Percentiles rank a stretch among this genome's conserved stretches.
phyloP scores from a whole-genome alignment of 1,140 invertebrate genomes.

The Panagrolaimus sp. region DNA sequence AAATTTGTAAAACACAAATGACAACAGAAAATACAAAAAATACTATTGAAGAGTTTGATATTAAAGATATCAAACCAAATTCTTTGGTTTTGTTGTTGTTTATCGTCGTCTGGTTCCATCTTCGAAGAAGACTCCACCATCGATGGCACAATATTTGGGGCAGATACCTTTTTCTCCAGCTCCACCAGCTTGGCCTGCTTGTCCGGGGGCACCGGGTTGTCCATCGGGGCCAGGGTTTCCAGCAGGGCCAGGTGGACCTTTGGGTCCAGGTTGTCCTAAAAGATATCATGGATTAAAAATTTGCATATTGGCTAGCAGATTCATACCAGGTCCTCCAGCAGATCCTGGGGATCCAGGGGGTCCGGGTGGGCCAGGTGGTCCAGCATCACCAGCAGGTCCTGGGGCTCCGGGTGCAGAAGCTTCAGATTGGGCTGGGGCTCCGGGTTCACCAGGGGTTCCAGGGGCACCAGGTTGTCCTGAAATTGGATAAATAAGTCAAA shows the following conservation, averaged over 20 bases:
- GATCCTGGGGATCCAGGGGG: neutral
- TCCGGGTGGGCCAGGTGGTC: constrained; percentile 11
- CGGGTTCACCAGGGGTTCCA: constrained; percentile 6
- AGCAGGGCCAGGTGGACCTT: constrained; percentile 35
- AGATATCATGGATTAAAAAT: neutral
- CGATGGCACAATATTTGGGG: constrained; percentile 40
- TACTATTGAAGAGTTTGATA: neutral
- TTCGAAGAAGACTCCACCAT: constrained; percentile 44
- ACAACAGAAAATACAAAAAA: constrained; percentile 14
- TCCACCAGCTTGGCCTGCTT: constrained; percentile 29
- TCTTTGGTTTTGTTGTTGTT: neutral
- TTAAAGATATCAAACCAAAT: no score
- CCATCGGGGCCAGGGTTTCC: constrained; percentile 42
- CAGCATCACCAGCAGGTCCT: constrained; percentile 14
- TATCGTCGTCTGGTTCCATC: constrained; percentile 37
- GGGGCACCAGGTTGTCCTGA: constrained; percentile 1
- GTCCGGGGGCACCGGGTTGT: constrained; percentile 37
- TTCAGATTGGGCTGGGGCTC: neutral
- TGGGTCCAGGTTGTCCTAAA: neutral
- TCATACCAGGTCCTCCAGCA: neutral
- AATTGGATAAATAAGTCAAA: neutral
- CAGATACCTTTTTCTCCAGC: constrained; percentile 38
- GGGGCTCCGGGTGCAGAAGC: neutral
- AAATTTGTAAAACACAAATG: no score
- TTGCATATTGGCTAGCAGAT: neutral